phyloP scores from a whole-genome alignment of 1,140 invertebrate species.

The Drosophila punjabiensis region DNA sequence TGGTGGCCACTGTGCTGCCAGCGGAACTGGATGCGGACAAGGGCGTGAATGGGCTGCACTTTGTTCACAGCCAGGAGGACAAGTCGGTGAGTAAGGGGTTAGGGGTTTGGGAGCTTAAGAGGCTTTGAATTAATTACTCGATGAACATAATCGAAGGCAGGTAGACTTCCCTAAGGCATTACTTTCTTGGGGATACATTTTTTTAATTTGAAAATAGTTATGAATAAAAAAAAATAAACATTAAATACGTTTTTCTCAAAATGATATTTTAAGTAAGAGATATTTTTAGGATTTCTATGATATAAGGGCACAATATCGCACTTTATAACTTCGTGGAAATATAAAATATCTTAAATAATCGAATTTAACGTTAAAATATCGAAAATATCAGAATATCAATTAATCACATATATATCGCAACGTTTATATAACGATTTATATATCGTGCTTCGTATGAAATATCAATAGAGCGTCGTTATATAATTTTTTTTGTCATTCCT shows the following conservation, averaged over 20 bases:
- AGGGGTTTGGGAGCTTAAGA: constrained; percentile 7
- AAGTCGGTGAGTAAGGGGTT: constrained; percentile 55
- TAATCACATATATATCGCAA: not conserved
- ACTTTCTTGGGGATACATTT: not conserved
- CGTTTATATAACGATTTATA: too few relatives aligned
- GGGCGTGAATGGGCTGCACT: constrained; percentile 50
- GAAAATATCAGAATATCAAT: not conserved
- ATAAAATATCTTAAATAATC: not conserved
- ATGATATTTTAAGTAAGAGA: not conserved
- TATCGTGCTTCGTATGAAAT: too few relatives aligned
- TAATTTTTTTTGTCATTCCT: too few relatives aligned
- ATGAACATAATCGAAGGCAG: not conserved
- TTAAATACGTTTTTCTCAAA: not conserved
- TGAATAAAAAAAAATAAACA: not conserved
- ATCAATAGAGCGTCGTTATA: too few relatives aligned
- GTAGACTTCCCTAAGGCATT: not conserved
- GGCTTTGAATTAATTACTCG: constrained; percentile 8
- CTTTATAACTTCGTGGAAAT: not conserved
- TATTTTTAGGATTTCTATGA: not conserved
- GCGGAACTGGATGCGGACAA: constrained; percentile 54
- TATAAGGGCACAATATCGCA: not conserved
- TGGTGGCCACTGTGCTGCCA: constrained; percentile 53
- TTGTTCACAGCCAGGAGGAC: constrained; percentile 43
- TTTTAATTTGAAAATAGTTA: not conserved
- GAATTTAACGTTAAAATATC: not conserved